phyloP scores from a whole-genome alignment of 2,113 vertebrate genomes.

The Stigmatopora argus region DNA sequence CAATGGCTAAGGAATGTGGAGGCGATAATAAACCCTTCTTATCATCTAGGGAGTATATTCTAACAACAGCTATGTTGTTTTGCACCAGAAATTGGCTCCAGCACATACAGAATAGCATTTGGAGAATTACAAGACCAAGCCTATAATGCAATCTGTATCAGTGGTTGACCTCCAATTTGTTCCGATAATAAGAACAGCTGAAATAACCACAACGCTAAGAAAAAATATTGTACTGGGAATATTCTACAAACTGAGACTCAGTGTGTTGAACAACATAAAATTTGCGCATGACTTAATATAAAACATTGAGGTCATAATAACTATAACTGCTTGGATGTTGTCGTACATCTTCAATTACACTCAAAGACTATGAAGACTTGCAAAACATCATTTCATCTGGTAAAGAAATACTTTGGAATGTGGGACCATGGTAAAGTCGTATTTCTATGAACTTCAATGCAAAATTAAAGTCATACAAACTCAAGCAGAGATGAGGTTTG shows the following conservation, averaged over 20 bases:
- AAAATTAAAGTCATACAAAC: no score
- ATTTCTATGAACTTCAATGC: neutral
- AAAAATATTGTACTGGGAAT: neutral
- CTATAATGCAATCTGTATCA: neutral
- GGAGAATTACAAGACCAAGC: neutral
- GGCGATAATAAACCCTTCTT: conserved; percentile 13
- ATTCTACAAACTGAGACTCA: neutral
- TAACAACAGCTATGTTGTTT: neutral
- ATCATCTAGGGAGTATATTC: conserved; percentile 21
- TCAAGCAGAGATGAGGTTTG: no score
- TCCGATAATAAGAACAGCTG: neutral
- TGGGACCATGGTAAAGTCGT: neutral
- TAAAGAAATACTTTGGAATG: neutral
- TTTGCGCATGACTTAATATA: no score
- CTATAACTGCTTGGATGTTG: neutral
- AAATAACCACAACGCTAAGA: neutral
- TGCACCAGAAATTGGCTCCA: neutral
- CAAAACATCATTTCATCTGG: neutral
- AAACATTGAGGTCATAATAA: neutral
- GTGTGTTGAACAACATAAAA: no score
- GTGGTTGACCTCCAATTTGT: neutral
- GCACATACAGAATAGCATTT: neutral
- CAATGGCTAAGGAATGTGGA: conserved; percentile 34
- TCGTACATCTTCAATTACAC: neutral
- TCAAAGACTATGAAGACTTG: neutral